These are phyloP conservation scores for Sinocyclocheilus rhinocerous DNA, from an alignment of 2,113 vertebrate species.

Conservation along the genomic window DNA sequence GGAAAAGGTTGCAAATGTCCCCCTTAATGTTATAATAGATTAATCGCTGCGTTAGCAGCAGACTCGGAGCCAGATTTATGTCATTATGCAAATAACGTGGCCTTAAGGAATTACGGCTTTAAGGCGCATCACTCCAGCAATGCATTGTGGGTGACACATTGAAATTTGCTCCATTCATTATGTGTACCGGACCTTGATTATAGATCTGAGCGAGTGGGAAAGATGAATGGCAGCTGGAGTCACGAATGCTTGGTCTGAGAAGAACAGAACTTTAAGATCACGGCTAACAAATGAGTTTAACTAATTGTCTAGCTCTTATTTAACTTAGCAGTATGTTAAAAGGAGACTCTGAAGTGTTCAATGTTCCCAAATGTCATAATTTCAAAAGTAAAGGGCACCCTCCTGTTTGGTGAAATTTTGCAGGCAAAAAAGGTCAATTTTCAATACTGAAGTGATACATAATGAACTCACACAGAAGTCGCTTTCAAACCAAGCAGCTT, in stretches of 20 bases:
- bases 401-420: too few species aligned
- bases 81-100: conserved; percentile 51
- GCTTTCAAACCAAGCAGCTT: too few species aligned
- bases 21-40: conserved; percentile 40
- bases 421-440: too few species aligned
- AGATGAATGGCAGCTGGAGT: conserved; percentile 37
- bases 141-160: conserved; percentile 36
- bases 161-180: conserved; percentile 47
- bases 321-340: not conserved
- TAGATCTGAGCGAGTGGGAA: conserved; percentile 22
- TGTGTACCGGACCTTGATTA: conserved; percentile 53
- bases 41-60: conserved; percentile 13
- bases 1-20: conserved; percentile 47
- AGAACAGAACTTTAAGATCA: not conserved
- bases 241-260: not conserved
- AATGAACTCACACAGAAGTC: too few species aligned
- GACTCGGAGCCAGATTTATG: conserved; percentile 46
- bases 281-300: not conserved
- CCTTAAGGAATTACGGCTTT: conserved; percentile 47
- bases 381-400: too few species aligned
- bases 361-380: too few species aligned
- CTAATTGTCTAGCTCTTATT: not conserved
- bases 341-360: too few species aligned
- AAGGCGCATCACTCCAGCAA: conserved; percentile 21
- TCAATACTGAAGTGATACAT: too few species aligned